These are phyloP conservation scores for Machimus atricapillus DNA, from an alignment of 2,888 invertebrate species.

Conservation along the genomic window DNA sequence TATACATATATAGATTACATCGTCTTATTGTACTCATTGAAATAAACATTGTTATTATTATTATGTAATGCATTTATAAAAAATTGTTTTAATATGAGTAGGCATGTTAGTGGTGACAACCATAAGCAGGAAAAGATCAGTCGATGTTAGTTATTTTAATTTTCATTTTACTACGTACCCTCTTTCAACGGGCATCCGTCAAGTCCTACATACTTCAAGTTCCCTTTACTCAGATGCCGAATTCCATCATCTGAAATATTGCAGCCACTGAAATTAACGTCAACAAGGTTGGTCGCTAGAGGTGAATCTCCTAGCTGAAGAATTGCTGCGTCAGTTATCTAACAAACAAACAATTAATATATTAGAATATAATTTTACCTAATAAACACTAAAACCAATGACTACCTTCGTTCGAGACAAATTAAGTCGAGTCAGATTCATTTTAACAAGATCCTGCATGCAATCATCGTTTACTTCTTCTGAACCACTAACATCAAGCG, in stretches of 20 bases:
- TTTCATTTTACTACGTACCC: slow-evolving; percentile 24
- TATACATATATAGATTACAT: too few relatives aligned
- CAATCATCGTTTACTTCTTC: slow-evolving; percentile 55
- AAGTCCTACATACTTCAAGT: slow-evolving; percentile 43
- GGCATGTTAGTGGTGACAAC: too few relatives aligned
- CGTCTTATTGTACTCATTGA: too few relatives aligned
- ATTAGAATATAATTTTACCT: not conserved
- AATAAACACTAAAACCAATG: slow-evolving; percentile 36
- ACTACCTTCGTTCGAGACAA: slow-evolving; percentile 58
- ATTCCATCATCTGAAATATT: slow-evolving; percentile 37
- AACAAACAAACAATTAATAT: not conserved
- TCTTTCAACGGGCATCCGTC: slow-evolving; percentile 39
- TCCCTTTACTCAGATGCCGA: slow-evolving; percentile 39
- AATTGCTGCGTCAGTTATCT: slow-evolving; percentile 48
- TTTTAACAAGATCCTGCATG: slow-evolving; percentile 51
- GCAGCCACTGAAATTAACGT: slow-evolving; percentile 45
- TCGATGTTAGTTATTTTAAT: too few relatives aligned
- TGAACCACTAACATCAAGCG: slow-evolving; percentile 56
- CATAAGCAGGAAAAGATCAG: too few relatives aligned
- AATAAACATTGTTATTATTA: too few relatives aligned
- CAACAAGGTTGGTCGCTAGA: slow-evolving; percentile 44
- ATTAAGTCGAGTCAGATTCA: slow-evolving; percentile 55
- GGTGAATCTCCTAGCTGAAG: slow-evolving; percentile 40
- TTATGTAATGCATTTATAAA: too few relatives aligned
- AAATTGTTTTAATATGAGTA: too few relatives aligned